Base-by-base conservation (phyloP, 2,888 invertebrate genomes). In the Erynnis tages region DNA sequence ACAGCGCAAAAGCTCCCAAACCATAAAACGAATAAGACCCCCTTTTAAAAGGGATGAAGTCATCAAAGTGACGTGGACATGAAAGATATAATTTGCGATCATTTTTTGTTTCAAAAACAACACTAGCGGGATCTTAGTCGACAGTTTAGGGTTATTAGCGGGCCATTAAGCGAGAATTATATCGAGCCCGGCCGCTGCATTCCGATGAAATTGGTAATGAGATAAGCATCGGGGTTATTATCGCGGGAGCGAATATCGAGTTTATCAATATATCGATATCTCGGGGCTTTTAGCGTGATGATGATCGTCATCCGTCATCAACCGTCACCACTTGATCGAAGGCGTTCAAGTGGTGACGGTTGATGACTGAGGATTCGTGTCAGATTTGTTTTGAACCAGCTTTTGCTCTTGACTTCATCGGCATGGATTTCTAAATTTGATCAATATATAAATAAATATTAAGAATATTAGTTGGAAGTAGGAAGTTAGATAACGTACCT, bases 141-240 rank as follows among this genome's bases (percentile, higher is more conserved):
- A 55, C 62, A 67, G 68, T 72, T 63, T 60, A 56, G 66, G 63
- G 74, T 74, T 83, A 82, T 83, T 82, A 81, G 72, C 68, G 67
- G 55, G 72, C 72, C 81, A 80, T 82, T 83, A 80, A 66, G 69
- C 60, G 66, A 65, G 72, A 74, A 76, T 75, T 76, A 76, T 76
- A 80, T 80, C 73, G 79, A 74, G 70, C 63, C 66, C 58, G 65
- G 67, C 68, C 75, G 72, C 10, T 29, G 72, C 83, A 84, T 86
- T 85, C 86, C 86, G 72, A 81, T 80, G 74, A 85, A 86, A 86
- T 86, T 84, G 80, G 79, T 86, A 76, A 84, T 78, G 71, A 77
- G 84, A 84, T 83, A 82, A 82, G 66, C 70, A 84, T 86, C 84
- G 71, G 66, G 69, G 71, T 76, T 73, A 76, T 78, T 78, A 78